Percentiles rank a stretch among this genome's conserved stretches.
These are phyloP conservation scores for Maniola jurtina DNA, from an alignment of 1,140 invertebrate species.

Conservation along the genomic window DNA sequence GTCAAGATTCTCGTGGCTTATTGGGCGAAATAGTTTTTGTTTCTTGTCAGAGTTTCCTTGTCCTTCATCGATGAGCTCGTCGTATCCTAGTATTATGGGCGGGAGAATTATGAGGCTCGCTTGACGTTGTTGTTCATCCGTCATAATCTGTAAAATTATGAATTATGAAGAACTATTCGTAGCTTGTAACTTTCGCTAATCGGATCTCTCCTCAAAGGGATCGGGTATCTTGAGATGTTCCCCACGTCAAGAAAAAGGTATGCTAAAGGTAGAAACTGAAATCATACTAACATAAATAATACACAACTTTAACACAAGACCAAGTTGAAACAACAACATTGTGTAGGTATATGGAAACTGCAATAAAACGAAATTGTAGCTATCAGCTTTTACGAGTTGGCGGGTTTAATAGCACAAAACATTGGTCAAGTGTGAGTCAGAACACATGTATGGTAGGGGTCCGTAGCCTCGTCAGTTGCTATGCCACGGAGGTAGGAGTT, in stretches of 20 bases:
- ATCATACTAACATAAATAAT: constrained; percentile 17
- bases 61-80: constrained; percentile 47
- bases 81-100: constrained; percentile 60
- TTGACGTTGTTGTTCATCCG: constrained; percentile 29
- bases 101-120: constrained; percentile 59
- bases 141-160: constrained; percentile 3
- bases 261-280: background rate
- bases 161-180: background rate
- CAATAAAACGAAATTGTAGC: background rate
- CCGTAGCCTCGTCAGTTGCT: constrained; percentile 12
- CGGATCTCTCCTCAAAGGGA: no score
- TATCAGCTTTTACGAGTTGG: background rate
- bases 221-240: no score
- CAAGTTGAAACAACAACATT: constrained; percentile 14
- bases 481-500: no score
- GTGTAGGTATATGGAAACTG: background rate
- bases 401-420: background rate
- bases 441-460: no score
- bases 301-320: background rate
- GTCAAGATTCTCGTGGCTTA: background rate
- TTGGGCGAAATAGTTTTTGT: background rate
- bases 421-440: no score
- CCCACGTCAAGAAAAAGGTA: no score
- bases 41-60: constrained; percentile 8
- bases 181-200: no score